These are phyloP conservation scores for Clarias batrachus DNA, from an alignment of 2,113 vertebrate species.

Conservation along the genomic window DNA sequence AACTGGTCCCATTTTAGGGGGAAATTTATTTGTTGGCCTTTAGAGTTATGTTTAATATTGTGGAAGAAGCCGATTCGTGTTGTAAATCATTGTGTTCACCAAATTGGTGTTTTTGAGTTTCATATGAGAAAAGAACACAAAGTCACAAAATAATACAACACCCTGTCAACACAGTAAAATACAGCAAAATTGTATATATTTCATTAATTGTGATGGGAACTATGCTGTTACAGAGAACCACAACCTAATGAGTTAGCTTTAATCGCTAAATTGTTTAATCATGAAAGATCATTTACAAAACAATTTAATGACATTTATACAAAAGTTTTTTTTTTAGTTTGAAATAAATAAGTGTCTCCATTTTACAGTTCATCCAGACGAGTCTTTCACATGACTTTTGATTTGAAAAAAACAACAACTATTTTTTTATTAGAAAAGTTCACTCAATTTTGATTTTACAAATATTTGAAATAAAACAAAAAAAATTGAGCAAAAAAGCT, in stretches of 20 bases:
- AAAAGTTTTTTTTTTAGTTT: neutral
- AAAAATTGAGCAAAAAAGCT: neutral
- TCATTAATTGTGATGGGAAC: too few relatives aligned
- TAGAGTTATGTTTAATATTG: neutral
- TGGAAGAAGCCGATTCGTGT: neutral
- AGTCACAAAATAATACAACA: too few relatives aligned
- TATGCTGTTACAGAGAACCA: neutral
- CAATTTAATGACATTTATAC: neutral
- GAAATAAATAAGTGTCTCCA: neutral
- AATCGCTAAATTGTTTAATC: neutral
- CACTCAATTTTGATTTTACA: too few relatives aligned
- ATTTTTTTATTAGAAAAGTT: too few relatives aligned
- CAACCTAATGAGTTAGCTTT: neutral
- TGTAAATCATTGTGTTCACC: neutral
- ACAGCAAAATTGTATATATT: too few relatives aligned
- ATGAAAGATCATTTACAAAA: neutral
- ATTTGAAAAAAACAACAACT: too few relatives aligned
- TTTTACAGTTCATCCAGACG: neutral
- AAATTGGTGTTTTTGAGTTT: too few relatives aligned
- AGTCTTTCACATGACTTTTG: too few relatives aligned
- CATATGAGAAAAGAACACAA: too few relatives aligned
- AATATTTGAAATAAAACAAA: too few relatives aligned
- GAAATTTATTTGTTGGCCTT: neutral
- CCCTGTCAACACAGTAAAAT: too few relatives aligned
- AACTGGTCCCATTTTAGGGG: neutral